Percentiles rank a stretch among this genome's conserved stretches.
Conservation (phyloP, 2,888 invertebrate genomes). For the Cosmia trapezina region DNA sequence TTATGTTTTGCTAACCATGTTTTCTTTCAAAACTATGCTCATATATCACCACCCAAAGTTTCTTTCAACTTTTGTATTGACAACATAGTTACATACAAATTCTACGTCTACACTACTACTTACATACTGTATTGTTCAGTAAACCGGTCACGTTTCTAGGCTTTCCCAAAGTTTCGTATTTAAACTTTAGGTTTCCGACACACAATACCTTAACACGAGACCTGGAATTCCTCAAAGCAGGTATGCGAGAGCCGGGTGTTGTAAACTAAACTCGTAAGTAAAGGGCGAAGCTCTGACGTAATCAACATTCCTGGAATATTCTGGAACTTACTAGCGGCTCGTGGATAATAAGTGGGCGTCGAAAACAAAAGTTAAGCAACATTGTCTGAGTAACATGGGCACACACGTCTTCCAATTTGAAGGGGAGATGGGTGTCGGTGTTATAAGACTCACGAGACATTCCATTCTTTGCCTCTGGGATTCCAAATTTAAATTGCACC, state of each 20-base stretch:
- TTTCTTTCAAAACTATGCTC: slow-evolving; percentile 31
- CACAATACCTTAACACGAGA: slow-evolving; percentile 7
- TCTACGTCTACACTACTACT: background rate
- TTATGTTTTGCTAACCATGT: background rate
- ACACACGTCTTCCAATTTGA: no score
- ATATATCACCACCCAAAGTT: slow-evolving; percentile 17
- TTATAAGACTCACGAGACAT: no score
- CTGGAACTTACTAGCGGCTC: slow-evolving; percentile 30
- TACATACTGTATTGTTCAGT: background rate
- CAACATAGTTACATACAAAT: slow-evolving; percentile 12
- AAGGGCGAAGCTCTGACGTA: slow-evolving; percentile 39
- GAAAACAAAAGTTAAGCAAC: background rate
- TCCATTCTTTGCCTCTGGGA: no score
- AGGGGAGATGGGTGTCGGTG: no score
- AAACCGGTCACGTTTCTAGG: slow-evolving; percentile 27
- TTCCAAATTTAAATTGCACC: no score
- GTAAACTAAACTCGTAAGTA: slow-evolving; percentile 26
- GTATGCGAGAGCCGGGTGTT: slow-evolving; percentile 34
- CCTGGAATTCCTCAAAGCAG: slow-evolving; percentile 47
- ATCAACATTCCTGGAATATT: slow-evolving; percentile 48
- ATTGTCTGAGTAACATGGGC: background rate
- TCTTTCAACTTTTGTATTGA: slow-evolving; percentile 8
- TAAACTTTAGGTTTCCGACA: slow-evolving; percentile 18
- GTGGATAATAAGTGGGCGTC: slow-evolving; percentile 15
- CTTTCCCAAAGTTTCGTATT: slow-evolving; percentile 23